Conservation (phyloP, 2,113 vertebrate genomes). For the Megaptera novaeangliae region DNA sequence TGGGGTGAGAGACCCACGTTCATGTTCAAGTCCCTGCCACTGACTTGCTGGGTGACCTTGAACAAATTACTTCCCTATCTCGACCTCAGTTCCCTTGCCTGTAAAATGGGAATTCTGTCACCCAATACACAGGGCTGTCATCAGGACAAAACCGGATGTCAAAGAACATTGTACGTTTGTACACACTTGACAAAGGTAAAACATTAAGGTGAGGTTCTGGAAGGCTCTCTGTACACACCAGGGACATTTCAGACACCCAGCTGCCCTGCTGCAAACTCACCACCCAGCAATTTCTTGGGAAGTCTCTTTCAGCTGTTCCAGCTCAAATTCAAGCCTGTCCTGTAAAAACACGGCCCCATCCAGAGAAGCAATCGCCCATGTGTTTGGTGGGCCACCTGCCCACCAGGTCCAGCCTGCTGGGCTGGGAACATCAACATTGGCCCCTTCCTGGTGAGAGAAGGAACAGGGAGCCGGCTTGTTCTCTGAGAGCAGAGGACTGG, state of each 20-base stretch:
- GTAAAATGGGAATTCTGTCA: not conserved
- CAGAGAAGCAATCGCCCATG: constrained; percentile 48
- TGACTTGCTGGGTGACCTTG: not conserved
- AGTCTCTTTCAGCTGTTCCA: constrained; percentile 48
- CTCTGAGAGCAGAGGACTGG: constrained; percentile 69
- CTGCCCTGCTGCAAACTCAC: not conserved
- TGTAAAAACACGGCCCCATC: constrained; percentile 73
- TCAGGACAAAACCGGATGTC: not conserved
- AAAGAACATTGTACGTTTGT: not conserved
- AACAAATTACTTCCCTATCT: not conserved
- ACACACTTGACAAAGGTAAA: not conserved
- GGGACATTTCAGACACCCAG: not conserved
- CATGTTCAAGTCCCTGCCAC: not conserved
- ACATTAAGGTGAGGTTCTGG: not conserved
- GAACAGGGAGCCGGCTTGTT: constrained; percentile 82
- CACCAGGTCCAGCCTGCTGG: constrained; percentile 43
- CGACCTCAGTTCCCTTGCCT: not conserved
- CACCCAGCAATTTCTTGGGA: not conserved
- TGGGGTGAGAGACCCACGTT: not conserved
- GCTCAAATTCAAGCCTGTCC: constrained; percentile 51
- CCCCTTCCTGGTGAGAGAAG: constrained; percentile 74
- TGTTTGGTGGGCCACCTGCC: constrained; percentile 78
- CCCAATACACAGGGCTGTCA: not conserved
- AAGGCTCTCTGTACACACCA: not conserved
- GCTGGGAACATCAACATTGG: constrained; percentile 74